Conservation (phyloP, 2,888 invertebrate genomes). For the Dendrolimus pini region DNA sequence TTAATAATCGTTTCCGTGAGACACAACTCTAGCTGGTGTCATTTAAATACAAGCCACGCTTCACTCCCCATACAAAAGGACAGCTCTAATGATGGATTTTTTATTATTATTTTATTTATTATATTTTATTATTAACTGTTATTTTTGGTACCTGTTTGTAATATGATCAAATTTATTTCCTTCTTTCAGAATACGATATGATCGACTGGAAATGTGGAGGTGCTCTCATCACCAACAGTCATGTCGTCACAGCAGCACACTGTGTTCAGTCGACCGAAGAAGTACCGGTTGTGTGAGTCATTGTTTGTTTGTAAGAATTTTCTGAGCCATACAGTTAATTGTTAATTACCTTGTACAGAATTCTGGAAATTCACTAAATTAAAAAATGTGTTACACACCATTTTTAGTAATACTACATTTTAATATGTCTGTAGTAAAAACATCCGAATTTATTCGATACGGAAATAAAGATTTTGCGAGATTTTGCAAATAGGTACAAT, state of each 20-base stretch:
- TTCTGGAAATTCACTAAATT: not conserved
- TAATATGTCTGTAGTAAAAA: too few species aligned
- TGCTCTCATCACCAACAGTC: slow-evolving; percentile 63
- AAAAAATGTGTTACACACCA: too few species aligned
- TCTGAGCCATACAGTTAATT: not conserved
- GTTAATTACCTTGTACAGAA: not conserved
- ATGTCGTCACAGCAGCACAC: slow-evolving; percentile 77
- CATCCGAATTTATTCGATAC: too few species aligned
- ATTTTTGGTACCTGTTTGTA: too few species aligned
- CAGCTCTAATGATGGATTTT: not conserved
- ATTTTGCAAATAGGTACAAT: too few species aligned
- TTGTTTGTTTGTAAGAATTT: slow-evolving; percentile 1
- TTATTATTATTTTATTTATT: not conserved
- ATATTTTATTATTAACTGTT: not conserved
- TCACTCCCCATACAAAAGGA: too few species aligned
- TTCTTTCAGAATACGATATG: slow-evolving; percentile 25
- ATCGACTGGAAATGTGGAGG: slow-evolving; percentile 71
- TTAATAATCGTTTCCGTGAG: too few species aligned
- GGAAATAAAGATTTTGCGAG: too few species aligned
- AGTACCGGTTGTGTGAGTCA: slow-evolving; percentile 45
- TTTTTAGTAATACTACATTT: too few species aligned
- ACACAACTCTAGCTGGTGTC: too few species aligned
- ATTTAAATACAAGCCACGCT: too few species aligned
- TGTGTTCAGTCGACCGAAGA: slow-evolving; percentile 65
- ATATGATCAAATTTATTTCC: too few species aligned